phyloP scores from a whole-genome alignment of 2,113 vertebrate species.

The Burhinus bistriatus region DNA sequence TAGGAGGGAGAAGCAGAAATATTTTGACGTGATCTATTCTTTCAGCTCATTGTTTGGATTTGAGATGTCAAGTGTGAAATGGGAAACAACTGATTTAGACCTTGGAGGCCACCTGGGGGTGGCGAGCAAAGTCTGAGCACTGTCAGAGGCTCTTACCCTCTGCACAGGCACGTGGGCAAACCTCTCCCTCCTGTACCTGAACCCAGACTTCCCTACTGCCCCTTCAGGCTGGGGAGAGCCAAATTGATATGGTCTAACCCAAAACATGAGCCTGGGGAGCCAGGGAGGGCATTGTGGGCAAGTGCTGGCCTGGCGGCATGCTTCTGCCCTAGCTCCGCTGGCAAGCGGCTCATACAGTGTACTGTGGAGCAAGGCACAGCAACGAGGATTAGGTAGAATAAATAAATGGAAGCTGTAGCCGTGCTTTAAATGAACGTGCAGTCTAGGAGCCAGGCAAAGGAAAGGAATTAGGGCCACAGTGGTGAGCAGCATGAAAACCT shows the following conservation, averaged over 20 bases:
- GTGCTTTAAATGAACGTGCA: accelerated
- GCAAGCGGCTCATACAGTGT: not conserved
- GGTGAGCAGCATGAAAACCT: not conserved
- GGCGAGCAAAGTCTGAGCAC: not conserved
- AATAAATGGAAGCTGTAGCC: not conserved
- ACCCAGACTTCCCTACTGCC: not conserved
- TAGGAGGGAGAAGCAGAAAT: conserved; percentile 55
- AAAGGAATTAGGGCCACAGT: not conserved
- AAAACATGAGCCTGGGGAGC: not conserved
- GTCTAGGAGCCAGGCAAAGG: not conserved
- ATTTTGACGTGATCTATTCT: conserved; percentile 49
- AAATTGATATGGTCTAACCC: not conserved
- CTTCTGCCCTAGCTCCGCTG: not conserved
- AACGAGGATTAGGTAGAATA: not conserved
- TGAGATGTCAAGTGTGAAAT: conserved; percentile 15
- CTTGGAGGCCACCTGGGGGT: not conserved
- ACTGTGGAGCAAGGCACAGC: not conserved
- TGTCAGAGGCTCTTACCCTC: not conserved
- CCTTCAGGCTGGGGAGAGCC: not conserved
- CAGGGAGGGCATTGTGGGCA: accelerated
- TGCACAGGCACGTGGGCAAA: not conserved
- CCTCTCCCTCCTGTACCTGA: accelerated
- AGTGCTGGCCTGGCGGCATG: not conserved
- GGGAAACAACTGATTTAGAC: conserved; percentile 12
- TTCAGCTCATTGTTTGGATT: conserved; percentile 40